These are phyloP conservation scores for Ptychadena robeensis DNA, from an alignment of 2,797 vertebrate genomes.

Conservation along the genomic window DNA sequence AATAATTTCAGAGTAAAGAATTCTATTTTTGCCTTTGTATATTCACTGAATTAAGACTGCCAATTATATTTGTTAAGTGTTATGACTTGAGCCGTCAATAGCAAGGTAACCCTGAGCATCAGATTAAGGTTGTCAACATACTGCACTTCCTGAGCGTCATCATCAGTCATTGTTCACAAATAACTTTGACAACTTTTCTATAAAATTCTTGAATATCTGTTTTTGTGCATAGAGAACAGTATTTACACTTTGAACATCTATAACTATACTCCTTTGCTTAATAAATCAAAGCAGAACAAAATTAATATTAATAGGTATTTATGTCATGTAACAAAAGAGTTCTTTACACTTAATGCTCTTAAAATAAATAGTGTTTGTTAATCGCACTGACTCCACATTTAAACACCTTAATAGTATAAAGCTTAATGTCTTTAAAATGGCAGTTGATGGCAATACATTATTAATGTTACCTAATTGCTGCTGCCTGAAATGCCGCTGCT, in stretches of 20 bases:
- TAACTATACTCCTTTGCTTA: not conserved
- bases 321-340: slow-evolving; percentile 7
- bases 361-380: slow-evolving; percentile 1
- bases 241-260: not conserved
- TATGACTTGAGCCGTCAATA: slow-evolving; percentile 27
- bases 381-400: slow-evolving; percentile 7
- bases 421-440: slow-evolving; percentile 31
- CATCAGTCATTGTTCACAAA: not conserved
- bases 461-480: slow-evolving; percentile 51
- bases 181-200: not conserved
- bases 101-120: slow-evolving; percentile 21
- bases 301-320: not conserved
- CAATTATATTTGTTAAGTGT: slow-evolving; percentile 35
- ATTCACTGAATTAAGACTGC: slow-evolving; percentile 26
- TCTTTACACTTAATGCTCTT: not conserved
- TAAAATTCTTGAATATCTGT: no score
- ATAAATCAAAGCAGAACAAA: slow-evolving; percentile 18
- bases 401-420: slow-evolving; percentile 33
- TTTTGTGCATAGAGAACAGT: not conserved
- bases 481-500: slow-evolving; percentile 24
- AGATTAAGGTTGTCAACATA: not conserved
- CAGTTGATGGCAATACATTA: slow-evolving; percentile 46
- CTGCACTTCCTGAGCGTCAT: not conserved
- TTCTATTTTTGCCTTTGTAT: slow-evolving; percentile 11
- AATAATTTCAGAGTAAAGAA: not conserved